Percentiles rank a stretch among this genome's conserved stretches.
phyloP scores from a whole-genome alignment of 2,888 invertebrate species.

The Scelioninae gen. 1 region DNA sequence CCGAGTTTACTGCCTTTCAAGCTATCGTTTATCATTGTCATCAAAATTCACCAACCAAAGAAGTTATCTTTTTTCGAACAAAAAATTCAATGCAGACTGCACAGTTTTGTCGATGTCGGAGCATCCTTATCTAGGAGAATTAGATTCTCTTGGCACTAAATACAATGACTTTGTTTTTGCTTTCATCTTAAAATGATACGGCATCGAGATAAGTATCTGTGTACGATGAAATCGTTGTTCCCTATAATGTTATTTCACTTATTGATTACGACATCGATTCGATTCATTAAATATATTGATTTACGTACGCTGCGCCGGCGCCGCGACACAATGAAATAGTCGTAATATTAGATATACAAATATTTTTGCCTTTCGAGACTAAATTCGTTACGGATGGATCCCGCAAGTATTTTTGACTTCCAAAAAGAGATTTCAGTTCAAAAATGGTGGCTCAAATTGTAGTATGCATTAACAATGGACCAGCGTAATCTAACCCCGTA shows the following conservation, averaged over 20 bases:
- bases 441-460: too few species aligned
- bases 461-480: too few species aligned
- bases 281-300: conserved; percentile 68
- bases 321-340: conserved; percentile 65
- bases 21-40: conserved; percentile 39
- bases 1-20: conserved; percentile 45
- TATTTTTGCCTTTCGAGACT: conserved; percentile 56
- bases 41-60: conserved; percentile 31
- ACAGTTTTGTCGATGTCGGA: conserved; percentile 59
- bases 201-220: conserved; percentile 57
- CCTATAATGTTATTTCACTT: conserved; percentile 65
- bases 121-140: conserved; percentile 68
- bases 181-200: conserved; percentile 51
- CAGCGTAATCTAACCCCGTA: too few species aligned
- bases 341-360: conserved; percentile 69
- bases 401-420: too few species aligned
- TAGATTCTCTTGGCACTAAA: conserved; percentile 70
- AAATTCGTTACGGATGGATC: too few species aligned
- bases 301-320: conserved; percentile 69
- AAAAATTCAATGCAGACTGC: conserved; percentile 46
- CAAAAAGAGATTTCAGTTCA: too few species aligned
- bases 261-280: conserved; percentile 68
- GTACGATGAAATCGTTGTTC: conserved; percentile 69
- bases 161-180: conserved; percentile 61
- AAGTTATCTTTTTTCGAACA: conserved; percentile 21